Conservation (phyloP, 2,888 invertebrate genomes). For the Phlogophora meticulosa region DNA sequence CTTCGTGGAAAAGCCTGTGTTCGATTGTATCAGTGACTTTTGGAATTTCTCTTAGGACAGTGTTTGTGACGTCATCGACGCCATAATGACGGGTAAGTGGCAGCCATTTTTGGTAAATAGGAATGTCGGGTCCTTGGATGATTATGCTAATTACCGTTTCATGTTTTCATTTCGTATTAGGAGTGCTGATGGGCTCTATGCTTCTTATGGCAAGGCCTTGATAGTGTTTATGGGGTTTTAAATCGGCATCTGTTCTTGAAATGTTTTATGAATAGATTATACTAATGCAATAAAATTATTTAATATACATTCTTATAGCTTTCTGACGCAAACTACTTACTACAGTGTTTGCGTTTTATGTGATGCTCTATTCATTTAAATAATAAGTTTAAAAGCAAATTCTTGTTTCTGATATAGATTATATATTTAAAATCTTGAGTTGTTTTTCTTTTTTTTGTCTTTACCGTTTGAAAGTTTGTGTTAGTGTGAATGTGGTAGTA, state of each 20-base stretch:
- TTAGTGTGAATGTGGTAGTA: no score
- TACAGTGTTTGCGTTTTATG: conserved; percentile 17
- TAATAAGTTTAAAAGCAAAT: conserved; percentile 3
- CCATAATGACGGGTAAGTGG: conserved; percentile 66
- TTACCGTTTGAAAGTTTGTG: not conserved
- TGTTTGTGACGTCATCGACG: conserved; percentile 37
- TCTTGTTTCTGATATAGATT: not conserved
- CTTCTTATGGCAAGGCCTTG: conserved; percentile 59
- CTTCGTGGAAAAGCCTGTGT: conserved; percentile 72
- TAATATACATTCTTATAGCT: conserved; percentile 35
- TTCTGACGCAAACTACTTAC: conserved; percentile 30
- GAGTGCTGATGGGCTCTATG: conserved; percentile 53
- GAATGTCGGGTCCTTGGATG: conserved; percentile 44
- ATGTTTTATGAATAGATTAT: conserved; percentile 50
- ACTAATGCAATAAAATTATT: conserved; percentile 33
- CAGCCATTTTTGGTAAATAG: conserved; percentile 50
- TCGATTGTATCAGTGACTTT: conserved; percentile 61
- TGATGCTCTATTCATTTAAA: conserved; percentile 22
- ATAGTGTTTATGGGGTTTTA: conserved; percentile 57
- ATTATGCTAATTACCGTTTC: conserved; percentile 59
- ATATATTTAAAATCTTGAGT: not conserved
- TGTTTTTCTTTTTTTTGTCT: no score
- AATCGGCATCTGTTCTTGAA: conserved; percentile 60
- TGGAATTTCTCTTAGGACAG: conserved; percentile 38
- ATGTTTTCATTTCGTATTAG: conserved; percentile 60